These are phyloP conservation scores for Tetanocera ferruginea DNA, from an alignment of 2,888 invertebrate genomes.

Conservation along the genomic window DNA sequence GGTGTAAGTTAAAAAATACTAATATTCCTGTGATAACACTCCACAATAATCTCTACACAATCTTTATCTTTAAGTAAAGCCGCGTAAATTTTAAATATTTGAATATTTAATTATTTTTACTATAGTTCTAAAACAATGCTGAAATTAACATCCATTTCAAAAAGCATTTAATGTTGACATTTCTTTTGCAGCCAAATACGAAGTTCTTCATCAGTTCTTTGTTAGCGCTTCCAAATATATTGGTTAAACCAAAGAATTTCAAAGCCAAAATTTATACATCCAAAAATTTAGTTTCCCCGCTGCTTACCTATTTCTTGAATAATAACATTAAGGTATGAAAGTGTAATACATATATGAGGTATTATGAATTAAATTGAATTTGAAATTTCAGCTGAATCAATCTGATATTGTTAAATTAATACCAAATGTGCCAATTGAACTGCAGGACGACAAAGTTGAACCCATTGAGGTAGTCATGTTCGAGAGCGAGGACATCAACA, in stretches of 20 bases:
- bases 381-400: conserved; percentile 25
- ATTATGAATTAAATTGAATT: conserved; percentile 23
- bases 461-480: conserved; percentile 37
- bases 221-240: conserved; percentile 37
- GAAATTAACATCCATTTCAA: not conserved
- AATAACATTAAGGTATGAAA: conserved; percentile 39
- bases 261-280: conserved; percentile 46
- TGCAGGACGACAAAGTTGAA: conserved; percentile 22
- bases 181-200: conserved; percentile 41
- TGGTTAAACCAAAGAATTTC: conserved; percentile 40
- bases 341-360: not conserved
- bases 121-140: too few species aligned
- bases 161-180: not conserved
- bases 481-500: conserved; percentile 34
- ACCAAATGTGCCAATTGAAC: conserved; percentile 27
- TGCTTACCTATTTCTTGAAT: conserved; percentile 36
- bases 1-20: conserved; percentile 34
- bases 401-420: conserved; percentile 38
- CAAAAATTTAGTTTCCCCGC: conserved; percentile 30
- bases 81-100: not conserved
- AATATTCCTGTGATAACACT: not conserved
- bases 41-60: too few species aligned
- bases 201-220: conserved; percentile 47
- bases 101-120: too few species aligned
- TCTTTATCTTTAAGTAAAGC: too few species aligned